Evolutionary conservation across 2,797 vertebrate species (phyloP), one percentile per base, ranked within the genome.

Genomic region (Gymnothorax javanicus): DNA sequence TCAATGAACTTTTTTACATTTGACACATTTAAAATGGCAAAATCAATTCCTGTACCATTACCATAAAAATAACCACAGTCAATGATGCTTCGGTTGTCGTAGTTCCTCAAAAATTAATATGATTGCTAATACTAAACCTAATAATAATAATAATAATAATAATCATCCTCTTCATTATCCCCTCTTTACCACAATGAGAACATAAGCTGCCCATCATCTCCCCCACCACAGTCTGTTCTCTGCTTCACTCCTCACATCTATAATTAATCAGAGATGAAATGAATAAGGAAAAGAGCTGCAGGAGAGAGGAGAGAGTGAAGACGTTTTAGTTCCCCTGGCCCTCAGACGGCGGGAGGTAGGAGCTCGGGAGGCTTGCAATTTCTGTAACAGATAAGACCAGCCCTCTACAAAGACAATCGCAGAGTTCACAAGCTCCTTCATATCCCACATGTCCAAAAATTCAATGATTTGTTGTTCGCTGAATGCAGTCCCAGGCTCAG

Each of bases 181-280:
- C 33, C 33, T 43, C 33, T 43, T 43, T 43, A 43, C 33, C 1
- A 43, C 33, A 43, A 43, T 43, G 33, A 43, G 33, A 43, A 43
- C 1, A 43, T 43, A 43, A 43, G 33, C 33, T 43, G 33, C 33
- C 33, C 33, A 43, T 43, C 33, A 43, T 52, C 73, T 15, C 33
- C 52, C 52, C 73, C 20, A 77, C 15, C 43, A 20, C 15, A 50
- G 73, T 43, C 20, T 13, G 52, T 43, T 77, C 73, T 77, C n/a
- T n/a, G n/a, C 77, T 54, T 82, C 79, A 13, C 52, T n/a, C 54
- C 23, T 82, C 79, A 82, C 52, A 56, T 82, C 79, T 56, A 56
- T 82, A 82, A 82, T 82, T 82, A 52, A 82, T 58, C 79, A 82
- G 52, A 56, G 52, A 57, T 54, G 23, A 58, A 56, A 82, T 82